phyloP scores from a whole-genome alignment of 2,797 vertebrate genomes.

The Darevskia mixta region DNA sequence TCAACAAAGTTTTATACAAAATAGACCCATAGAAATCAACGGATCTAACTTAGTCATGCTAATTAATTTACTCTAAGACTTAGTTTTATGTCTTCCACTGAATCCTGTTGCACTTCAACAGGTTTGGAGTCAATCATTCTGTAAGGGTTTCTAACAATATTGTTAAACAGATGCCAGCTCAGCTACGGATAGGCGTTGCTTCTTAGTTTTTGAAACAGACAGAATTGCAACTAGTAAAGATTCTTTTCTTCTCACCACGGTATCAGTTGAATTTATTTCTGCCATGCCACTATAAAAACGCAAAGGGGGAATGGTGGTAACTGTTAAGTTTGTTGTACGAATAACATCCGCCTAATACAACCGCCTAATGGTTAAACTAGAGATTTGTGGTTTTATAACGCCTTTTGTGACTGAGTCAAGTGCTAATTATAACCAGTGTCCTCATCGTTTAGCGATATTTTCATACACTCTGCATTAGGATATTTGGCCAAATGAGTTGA shows the following conservation, averaged over 20 bases:
- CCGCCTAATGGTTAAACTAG: conserved; percentile 1
- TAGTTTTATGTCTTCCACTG: no score
- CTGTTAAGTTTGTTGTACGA: neutral
- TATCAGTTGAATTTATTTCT: neutral
- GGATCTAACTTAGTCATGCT: no score
- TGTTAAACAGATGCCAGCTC: neutral
- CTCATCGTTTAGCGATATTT: conserved; percentile 51
- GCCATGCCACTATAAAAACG: neutral
- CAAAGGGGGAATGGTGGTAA: neutral
- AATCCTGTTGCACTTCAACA: neutral
- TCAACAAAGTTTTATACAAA: no score
- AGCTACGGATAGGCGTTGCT: neutral
- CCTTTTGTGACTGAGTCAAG: conserved; percentile 39
- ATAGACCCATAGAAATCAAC: no score
- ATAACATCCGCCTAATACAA: conserved; percentile 30
- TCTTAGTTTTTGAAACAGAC: neutral
- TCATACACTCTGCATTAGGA: conserved; percentile 24
- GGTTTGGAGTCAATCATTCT: neutral
- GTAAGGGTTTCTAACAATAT: neutral
- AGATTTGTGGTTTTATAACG: conserved; percentile 30
- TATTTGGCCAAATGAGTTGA: conserved; percentile 54
- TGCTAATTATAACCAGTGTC: conserved; percentile 52
- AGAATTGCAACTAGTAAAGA: neutral
- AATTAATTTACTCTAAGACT: no score
- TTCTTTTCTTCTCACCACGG: neutral